A percentile compares a stretch with the other conserved stretches of the same genome.
These are phyloP conservation scores for Agrochola lychnidis DNA, from an alignment of 2,888 invertebrate genomes.

Conservation along the genomic window DNA sequence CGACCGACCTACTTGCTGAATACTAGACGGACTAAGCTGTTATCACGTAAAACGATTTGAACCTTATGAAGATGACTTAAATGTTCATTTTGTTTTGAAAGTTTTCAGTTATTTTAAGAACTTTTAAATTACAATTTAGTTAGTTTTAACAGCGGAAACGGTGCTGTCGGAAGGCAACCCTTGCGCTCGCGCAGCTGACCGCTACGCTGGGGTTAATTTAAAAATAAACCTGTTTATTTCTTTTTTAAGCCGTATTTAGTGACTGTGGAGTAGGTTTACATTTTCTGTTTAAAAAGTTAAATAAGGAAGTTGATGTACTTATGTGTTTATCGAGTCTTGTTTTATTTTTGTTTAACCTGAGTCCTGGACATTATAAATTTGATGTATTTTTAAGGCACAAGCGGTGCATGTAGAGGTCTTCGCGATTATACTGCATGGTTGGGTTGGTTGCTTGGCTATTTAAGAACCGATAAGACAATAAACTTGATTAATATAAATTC, in stretches of 20 bases:
- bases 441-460: constrained; percentile 2
- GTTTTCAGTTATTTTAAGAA: constrained; percentile 57
- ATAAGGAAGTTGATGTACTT: constrained; percentile 54
- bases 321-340: constrained; percentile 19
- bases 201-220: constrained; percentile 67
- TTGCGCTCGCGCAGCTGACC: constrained; percentile 72
- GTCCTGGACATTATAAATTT: constrained; percentile 18
- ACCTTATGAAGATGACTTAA: neutral
- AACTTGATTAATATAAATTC: neutral
- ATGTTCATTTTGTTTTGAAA: constrained; percentile 17
- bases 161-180: constrained; percentile 63
- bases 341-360: constrained; percentile 37
- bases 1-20: constrained; percentile 63
- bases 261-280: constrained; percentile 47
- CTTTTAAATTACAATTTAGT: constrained; percentile 62
- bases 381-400: constrained; percentile 22
- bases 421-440: constrained; percentile 37
- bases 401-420: constrained; percentile 26
- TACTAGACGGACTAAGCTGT: constrained; percentile 42
- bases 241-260: constrained; percentile 57
- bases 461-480: neutral
- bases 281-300: constrained; percentile 37
- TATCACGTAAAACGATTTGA: constrained; percentile 21
- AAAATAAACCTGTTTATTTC: constrained; percentile 65
- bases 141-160: constrained; percentile 65